These are phyloP conservation scores for Botia kubotai DNA, from an alignment of 2,797 vertebrate genomes.

Conservation along the genomic window DNA sequence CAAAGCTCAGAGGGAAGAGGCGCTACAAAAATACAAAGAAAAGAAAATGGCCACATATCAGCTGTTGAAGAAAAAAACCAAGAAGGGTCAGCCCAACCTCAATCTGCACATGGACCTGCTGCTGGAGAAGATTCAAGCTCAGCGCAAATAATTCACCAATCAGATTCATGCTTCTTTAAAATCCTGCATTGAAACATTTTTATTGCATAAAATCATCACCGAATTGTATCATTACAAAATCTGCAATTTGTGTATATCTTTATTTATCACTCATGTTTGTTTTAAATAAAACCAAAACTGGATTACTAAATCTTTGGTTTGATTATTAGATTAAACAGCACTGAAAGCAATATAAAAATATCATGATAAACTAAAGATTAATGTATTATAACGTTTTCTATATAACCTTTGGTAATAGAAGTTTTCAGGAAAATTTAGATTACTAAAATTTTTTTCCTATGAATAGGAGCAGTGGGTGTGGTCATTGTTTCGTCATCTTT, in stretches of 20 bases:
- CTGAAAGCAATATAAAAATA: background rate
- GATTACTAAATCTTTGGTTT: background rate
- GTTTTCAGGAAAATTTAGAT: no score
- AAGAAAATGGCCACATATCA: slow-evolving; percentile 90
- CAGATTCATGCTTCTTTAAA: background rate
- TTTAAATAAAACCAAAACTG: background rate
- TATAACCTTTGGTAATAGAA: background rate
- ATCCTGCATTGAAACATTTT: background rate
- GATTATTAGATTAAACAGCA: background rate
- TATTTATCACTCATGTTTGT: background rate
- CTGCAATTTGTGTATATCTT: background rate
- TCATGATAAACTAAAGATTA: background rate
- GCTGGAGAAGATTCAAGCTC: slow-evolving; percentile 90
- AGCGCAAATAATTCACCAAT: slow-evolving; percentile 61
- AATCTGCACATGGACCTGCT: slow-evolving; percentile 85
- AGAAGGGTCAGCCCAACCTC: slow-evolving; percentile 94
- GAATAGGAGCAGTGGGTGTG: background rate
- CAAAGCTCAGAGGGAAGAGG: slow-evolving; percentile 85
- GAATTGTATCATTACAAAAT: background rate
- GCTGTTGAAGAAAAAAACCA: slow-evolving; percentile 90
- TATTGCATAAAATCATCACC: background rate
- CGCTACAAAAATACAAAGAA: slow-evolving; percentile 85
- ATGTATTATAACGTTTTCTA: background rate
- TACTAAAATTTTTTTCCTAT: background rate
- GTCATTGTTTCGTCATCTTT: background rate